Evolutionary conservation across 2,113 vertebrate genomes (phyloP).

Genomic region (Brevimyrus niger): DNA sequence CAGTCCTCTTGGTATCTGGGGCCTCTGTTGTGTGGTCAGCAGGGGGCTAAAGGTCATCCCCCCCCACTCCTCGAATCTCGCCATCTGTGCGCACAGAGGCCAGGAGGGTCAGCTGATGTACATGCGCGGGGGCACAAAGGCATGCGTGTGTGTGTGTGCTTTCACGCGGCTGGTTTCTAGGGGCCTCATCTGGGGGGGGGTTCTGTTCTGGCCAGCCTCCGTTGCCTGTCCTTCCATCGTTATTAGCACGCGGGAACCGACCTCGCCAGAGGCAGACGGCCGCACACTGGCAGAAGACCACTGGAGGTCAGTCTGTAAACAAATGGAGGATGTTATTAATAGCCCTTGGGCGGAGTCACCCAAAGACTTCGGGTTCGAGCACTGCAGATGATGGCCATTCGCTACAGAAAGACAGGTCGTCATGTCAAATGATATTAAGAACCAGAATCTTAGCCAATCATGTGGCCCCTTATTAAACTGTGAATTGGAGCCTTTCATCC

Average conservation of each 20-base stretch:
- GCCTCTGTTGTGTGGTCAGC: neutral
- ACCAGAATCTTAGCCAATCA: neutral
- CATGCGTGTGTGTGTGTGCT: neutral
- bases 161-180: too few species aligned
- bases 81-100: slow-evolving; percentile 27
- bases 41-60: slow-evolving; percentile 27
- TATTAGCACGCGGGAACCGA: neutral
- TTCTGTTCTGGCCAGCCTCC: neutral
- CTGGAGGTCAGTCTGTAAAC: neutral
- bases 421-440: neutral
- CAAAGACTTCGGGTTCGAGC: neutral
- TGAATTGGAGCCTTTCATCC: neutral
- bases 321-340: neutral
- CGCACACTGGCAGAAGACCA: neutral
- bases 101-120: neutral
- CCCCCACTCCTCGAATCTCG: slow-evolving; percentile 19
- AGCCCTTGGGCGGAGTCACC: neutral
- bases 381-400: neutral
- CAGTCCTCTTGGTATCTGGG: neutral
- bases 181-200: too few species aligned
- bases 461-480: neutral
- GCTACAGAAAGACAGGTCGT: neutral
- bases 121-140: slow-evolving; percentile 3
- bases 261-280: neutral
- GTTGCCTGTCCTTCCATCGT: neutral